Base-by-base conservation (phyloP, 2,888 invertebrate genomes). In the Hirtodrosophila duncani region DNA sequence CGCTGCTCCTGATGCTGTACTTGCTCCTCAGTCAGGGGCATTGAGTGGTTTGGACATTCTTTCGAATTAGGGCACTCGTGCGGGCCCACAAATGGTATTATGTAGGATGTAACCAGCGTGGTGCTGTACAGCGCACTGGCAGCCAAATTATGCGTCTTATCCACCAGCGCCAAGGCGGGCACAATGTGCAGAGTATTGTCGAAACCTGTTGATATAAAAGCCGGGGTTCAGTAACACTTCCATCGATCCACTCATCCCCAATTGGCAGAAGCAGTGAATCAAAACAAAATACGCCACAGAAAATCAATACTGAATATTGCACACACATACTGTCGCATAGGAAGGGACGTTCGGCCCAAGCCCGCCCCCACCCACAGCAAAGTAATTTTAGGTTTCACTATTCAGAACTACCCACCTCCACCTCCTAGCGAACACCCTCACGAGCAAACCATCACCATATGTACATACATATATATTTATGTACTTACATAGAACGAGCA, bases 111-210 rank as follows among this genome's bases (percentile, higher is more conserved):
- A 21, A 87, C 85, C 68, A 86, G 83, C 18, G 81, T 83, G 31
- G 82, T 79, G 68, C 83, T 83, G 52, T 85, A 87, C 20, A 82
- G 63, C 4, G 81, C 70, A 16, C 74, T 70, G 18, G 69, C 67
- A 18, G 77, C 68, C 50, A 82, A 52, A 9, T 82, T 53, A 44
- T 82, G 66, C 2, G 66, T 58, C 55, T 84, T 84, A 33, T 86
- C 86, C 11, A 87, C 83, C 24, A 87, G 65, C 2, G 82, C 81
- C 31, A 86, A 42, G 0, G 86, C 85, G 29, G 87, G 87, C 44
- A 87, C 83, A 51, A 86, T 85, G 56, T 87, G 87, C 21, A 87
- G 67, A 6, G 87, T 87, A 58, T 87, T 87, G 67, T 87, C 87
- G 36, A 86, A 86, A 75, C 87, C 87, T 87, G 64, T 74, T 74